A percentile compares a stretch with the other conserved stretches of the same genome.
Evolutionary conservation across 2,888 invertebrate species (phyloP).

Genomic region (Amorpha juglandis): DNA sequence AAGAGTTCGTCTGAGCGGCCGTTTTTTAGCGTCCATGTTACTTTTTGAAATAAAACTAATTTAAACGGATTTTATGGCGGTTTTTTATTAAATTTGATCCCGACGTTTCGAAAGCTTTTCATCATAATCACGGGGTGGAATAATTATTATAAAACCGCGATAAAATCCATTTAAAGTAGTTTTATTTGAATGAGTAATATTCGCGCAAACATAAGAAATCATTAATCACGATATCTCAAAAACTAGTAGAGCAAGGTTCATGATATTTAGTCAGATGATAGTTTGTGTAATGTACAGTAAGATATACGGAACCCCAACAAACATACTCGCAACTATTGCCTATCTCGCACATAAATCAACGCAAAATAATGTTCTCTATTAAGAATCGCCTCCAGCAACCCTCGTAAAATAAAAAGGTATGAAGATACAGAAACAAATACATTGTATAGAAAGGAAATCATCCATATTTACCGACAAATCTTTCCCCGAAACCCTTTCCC

Average conservation of each 20-base stretch:
- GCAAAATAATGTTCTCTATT: constrained; percentile 2
- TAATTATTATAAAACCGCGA: too few species aligned
- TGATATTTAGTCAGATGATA: too few species aligned
- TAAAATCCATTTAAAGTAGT: too few species aligned
- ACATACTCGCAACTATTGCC: not conserved
- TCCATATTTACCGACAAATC: constrained; percentile 17
- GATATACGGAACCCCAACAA: not conserved
- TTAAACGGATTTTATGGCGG: too few species aligned
- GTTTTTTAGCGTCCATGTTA: constrained; percentile 33
- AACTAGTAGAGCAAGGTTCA: not conserved
- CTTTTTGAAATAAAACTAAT: too few species aligned
- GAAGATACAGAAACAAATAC: not conserved
- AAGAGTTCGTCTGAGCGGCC: not conserved
- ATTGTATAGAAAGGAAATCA: constrained; percentile 7
- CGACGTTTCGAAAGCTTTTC: too few species aligned
- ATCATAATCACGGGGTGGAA: too few species aligned
- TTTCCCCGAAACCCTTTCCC: constrained; percentile 20
- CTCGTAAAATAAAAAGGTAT: not conserved
- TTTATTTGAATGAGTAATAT: too few species aligned
- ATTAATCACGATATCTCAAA: too few species aligned
- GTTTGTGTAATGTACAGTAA: too few species aligned
- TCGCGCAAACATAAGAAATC: too few species aligned
- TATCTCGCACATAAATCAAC: not conserved
- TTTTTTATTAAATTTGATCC: too few species aligned
- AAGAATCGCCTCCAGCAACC: constrained; percentile 2